phyloP scores from a whole-genome alignment of 1,140 invertebrate species.

The Eueides isabella region DNA sequence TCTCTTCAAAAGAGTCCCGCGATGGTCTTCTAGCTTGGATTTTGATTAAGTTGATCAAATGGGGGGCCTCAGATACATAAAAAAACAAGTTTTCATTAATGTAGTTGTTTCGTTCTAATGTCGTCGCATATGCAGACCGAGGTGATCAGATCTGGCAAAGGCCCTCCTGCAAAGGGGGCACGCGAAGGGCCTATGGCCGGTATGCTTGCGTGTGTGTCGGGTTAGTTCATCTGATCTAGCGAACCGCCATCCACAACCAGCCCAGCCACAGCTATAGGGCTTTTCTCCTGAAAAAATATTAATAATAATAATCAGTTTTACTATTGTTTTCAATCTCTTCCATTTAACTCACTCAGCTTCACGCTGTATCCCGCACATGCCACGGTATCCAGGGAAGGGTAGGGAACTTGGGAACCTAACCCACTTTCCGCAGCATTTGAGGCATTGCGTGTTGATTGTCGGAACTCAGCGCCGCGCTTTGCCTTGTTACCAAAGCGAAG shows the following conservation, averaged over 20 bases:
- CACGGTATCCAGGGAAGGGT: background rate
- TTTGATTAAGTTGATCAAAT: too few relatives aligned
- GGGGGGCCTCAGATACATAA: background rate
- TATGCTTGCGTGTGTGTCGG: slow-evolving; percentile 96
- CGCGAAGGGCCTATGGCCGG: slow-evolving; percentile 96
- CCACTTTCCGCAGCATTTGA: too few relatives aligned
- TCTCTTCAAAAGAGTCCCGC: too few relatives aligned
- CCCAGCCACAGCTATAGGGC: slow-evolving; percentile 97
- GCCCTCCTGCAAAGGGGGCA: slow-evolving; percentile 95
- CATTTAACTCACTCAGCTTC: too few relatives aligned
- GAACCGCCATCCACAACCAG: slow-evolving; percentile 97
- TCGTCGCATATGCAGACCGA: slow-evolving; percentile 89
- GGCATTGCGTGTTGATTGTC: too few relatives aligned
- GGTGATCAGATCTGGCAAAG: slow-evolving; percentile 97
- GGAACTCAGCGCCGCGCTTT: too few relatives aligned
- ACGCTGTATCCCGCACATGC: background rate
- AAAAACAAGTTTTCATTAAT: background rate
- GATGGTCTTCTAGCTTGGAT: too few relatives aligned
- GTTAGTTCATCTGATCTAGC: slow-evolving; percentile 97
- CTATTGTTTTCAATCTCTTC: too few relatives aligned
- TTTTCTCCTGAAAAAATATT: slow-evolving; percentile 90
- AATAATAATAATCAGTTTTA: too few relatives aligned
- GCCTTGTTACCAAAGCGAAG: too few relatives aligned
- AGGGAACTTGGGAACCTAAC: too few relatives aligned
- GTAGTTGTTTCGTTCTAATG: slow-evolving; percentile 44